Base-by-base conservation (phyloP, 2,797 vertebrate genomes). In the Syndactyla subalaris region DNA sequence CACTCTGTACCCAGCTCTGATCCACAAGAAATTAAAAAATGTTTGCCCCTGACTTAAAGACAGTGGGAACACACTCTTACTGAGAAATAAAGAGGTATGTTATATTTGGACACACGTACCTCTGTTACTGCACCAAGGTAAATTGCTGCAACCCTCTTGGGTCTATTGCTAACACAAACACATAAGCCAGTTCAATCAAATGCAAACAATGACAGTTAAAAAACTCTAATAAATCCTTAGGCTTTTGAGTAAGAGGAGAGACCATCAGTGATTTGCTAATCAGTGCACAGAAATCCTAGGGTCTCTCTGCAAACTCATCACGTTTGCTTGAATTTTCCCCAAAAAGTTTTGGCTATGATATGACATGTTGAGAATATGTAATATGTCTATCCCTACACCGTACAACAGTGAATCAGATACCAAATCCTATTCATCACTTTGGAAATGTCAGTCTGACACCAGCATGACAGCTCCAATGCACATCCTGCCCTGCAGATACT, bases 381-480 rank as follows among this genome's bases (percentile, higher is more conserved):
- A 91, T 15, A 17, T 57, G 66, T 81, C 87, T 84, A 79, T 62
- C 46, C 15, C 66, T 78, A 62, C 48, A 57, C 49, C 59, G 85
- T 81, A 63, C 73, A 93, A 62, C 21, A 73, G 49, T 55, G 45
- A 73, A 92, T 92, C 34, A 2, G 63, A 70, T 30, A 57, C 36
- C 72, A 90, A 94, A 79, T 76, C 80, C 61, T 89, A 77, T 45
- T 72, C 72, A 43, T 84, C 90, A 66, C 46, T 88, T 89, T 74
- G 8, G 20, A 97, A 97, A 81, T 75, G n/a, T 70, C 71, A 89
- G 48, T 84, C 26, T 73, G 73, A 78, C 65, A 85, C 34, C 57
- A 75, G 30, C 41, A 45, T 0, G 0, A 72, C 29, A 41, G 15
- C 58, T 88, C 61, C 80, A 75, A 12, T 26, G 32, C 32, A 51